A percentile compares a stretch with the other conserved stretches of the same genome.
These are phyloP conservation scores for Xiphydria camelus DNA, from an alignment of 2,888 invertebrate species.

Conservation along the genomic window DNA sequence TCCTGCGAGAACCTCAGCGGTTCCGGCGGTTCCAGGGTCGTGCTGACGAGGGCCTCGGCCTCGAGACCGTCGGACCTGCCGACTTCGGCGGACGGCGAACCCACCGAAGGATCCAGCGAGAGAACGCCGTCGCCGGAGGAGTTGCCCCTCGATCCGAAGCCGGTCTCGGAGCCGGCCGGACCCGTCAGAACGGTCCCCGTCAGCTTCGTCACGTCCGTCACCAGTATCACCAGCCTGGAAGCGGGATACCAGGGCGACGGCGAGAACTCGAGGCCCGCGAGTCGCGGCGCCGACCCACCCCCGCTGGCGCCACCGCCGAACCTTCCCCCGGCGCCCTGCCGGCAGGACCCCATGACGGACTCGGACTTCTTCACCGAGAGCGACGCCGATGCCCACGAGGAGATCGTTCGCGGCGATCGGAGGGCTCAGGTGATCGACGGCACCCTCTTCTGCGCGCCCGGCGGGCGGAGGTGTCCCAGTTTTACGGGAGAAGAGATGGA, in stretches of 20 bases:
- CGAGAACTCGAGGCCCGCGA: constrained; percentile 85
- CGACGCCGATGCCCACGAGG: constrained; percentile 84
- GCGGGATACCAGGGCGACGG: constrained; percentile 94
- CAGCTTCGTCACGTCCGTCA: constrained; percentile 83
- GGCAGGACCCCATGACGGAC: constrained; percentile 87
- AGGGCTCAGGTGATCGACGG: constrained; percentile 85
- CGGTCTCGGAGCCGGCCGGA: constrained; percentile 28
- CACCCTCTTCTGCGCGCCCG: constrained; percentile 73
- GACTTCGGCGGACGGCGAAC: constrained; percentile 30
- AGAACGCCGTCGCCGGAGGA: constrained; percentile 86
- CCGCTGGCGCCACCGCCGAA: constrained; percentile 61
- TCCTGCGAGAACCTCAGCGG: constrained; percentile 65
- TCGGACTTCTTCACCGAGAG: constrained; percentile 91
- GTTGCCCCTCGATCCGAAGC: constrained; percentile 73
- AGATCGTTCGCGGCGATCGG: constrained; percentile 71
- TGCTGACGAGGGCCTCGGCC: constrained; percentile 31
- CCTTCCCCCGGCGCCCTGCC: constrained; percentile 64
- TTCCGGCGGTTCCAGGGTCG: constrained; percentile 42
- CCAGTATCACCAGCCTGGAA: constrained; percentile 89
- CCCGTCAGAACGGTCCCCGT: constrained; percentile 50
- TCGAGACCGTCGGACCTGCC: constrained; percentile 38
- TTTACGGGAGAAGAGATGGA: constrained; percentile 79
- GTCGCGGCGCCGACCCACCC: constrained; percentile 78
- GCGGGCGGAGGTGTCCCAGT: constrained; percentile 51
- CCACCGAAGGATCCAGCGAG: constrained; percentile 57